phyloP scores from a whole-genome alignment of 2,888 invertebrate genomes.

The Drosophila pseudotakahashii region DNA sequence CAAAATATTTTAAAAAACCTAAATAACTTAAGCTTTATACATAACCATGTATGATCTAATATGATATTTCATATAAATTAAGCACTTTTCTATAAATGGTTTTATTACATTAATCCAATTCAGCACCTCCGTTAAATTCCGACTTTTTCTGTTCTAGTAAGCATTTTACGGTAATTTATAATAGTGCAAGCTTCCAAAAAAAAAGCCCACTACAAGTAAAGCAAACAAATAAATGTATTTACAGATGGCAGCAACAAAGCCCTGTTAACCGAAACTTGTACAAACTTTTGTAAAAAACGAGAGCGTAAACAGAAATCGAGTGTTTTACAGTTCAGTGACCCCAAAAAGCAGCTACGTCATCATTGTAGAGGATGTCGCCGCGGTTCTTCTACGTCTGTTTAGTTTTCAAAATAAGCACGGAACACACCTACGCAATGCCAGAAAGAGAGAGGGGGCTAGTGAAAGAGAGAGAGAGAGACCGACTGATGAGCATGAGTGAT shows the following conservation, averaged over 20 bases:
- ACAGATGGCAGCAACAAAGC: slow-evolving; percentile 5
- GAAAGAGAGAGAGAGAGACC: background rate
- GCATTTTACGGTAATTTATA: slow-evolving; percentile 24
- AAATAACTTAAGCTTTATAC: too few relatives aligned
- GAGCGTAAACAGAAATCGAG: slow-evolving; percentile 58
- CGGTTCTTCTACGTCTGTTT: slow-evolving; percentile 25
- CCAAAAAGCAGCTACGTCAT: slow-evolving; percentile 55
- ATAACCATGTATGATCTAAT: too few relatives aligned
- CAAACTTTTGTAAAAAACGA: slow-evolving; percentile 24
- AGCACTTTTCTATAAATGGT: background rate
- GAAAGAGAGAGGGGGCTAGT: background rate
- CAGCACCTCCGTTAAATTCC: slow-evolving; percentile 6
- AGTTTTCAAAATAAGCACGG: slow-evolving; percentile 63
- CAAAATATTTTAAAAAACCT: too few relatives aligned
- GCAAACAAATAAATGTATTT: slow-evolving; percentile 30
- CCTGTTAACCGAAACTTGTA: slow-evolving; percentile 20
- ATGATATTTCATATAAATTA: too few relatives aligned
- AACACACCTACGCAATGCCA: slow-evolving; percentile 41
- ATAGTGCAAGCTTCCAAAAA: slow-evolving; percentile 25
- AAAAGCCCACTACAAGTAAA: slow-evolving; percentile 4
- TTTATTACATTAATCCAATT: background rate
- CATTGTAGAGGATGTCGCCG: slow-evolving; percentile 45
- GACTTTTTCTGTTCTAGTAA: background rate
- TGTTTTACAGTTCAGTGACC: slow-evolving; percentile 67
- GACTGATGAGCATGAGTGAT: slow-evolving; percentile 63